A percentile compares a stretch with the other conserved stretches of the same genome.
Conservation (phyloP, 1,140 invertebrate genomes). For the Agraylea sexmaculata region DNA sequence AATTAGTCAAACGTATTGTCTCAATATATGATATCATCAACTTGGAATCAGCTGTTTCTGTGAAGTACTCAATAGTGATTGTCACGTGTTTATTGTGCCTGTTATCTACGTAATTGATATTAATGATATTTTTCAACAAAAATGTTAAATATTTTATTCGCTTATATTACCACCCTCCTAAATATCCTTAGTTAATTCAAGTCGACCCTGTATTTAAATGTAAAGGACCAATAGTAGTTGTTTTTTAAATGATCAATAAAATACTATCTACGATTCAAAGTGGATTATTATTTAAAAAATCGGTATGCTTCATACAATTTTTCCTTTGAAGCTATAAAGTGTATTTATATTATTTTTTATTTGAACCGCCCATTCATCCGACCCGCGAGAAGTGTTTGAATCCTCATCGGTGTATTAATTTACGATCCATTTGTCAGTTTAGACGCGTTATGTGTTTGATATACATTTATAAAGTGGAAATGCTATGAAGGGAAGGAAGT, state of each 20-base stretch:
- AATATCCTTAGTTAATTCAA: too few species aligned
- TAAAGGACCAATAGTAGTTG: too few species aligned
- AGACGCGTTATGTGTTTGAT: constrained; percentile 3
- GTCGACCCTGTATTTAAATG: too few species aligned
- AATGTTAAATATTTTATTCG: constrained; percentile 7
- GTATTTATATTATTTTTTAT: background rate
- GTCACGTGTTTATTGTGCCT: background rate
- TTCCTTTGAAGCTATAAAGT: background rate
- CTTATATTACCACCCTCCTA: too few species aligned
- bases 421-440: background rate
- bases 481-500: constrained; percentile 6
- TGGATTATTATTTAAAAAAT: too few species aligned
- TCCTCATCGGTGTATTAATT: too few species aligned
- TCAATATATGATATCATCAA: background rate
- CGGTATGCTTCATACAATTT: constrained; percentile 1
- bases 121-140: background rate
- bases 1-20: background rate
- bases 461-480: too few species aligned
- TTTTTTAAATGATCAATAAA: too few species aligned
- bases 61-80: background rate
- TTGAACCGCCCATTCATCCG: background rate
- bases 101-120: background rate
- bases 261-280: too few species aligned
- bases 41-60: background rate
- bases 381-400: background rate